These are phyloP conservation scores for Colaptes auratus DNA, from an alignment of 2,113 vertebrate genomes.

Conservation along the genomic window DNA sequence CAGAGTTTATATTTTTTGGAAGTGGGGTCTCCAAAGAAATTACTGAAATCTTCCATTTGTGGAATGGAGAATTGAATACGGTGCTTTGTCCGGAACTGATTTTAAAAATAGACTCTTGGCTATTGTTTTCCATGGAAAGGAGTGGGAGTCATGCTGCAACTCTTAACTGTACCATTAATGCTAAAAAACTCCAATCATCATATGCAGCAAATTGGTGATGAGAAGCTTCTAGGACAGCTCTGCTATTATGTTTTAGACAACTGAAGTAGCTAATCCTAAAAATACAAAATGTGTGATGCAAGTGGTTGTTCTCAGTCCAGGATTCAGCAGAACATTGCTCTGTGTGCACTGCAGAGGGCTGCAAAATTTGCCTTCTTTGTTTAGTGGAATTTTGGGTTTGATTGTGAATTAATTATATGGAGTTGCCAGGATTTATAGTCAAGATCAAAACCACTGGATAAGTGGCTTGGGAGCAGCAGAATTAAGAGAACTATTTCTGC, in stretches of 20 bases:
- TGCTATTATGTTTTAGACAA: slow-evolving; percentile 13
- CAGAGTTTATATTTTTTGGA: not conserved
- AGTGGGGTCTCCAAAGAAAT: not conserved
- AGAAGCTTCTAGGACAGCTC: slow-evolving; percentile 14
- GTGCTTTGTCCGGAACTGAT: not conserved
- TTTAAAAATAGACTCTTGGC: not conserved
- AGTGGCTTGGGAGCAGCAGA: not conserved
- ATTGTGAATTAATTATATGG: slow-evolving; percentile 27
- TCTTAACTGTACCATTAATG: not conserved
- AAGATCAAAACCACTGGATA: slow-evolving; percentile 14
- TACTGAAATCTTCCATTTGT: not conserved
- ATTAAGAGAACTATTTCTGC: slow-evolving; percentile 12
- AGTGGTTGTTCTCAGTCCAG: not conserved
- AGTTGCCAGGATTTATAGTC: not conserved
- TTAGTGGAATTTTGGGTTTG: slow-evolving; percentile 8
- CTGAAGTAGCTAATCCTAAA: slow-evolving; percentile 14
- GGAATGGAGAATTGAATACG: not conserved
- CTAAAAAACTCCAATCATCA: not conserved
- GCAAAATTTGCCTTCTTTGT: not conserved
- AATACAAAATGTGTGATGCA: not conserved
- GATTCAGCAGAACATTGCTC: not conserved
- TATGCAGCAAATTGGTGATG: not conserved
- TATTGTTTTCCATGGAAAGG: not conserved
- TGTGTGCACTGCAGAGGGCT: not conserved
- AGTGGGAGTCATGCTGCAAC: not conserved